These are phyloP conservation scores for Sebastes fasciatus DNA, from an alignment of 2,113 vertebrate genomes.

Conservation along the genomic window DNA sequence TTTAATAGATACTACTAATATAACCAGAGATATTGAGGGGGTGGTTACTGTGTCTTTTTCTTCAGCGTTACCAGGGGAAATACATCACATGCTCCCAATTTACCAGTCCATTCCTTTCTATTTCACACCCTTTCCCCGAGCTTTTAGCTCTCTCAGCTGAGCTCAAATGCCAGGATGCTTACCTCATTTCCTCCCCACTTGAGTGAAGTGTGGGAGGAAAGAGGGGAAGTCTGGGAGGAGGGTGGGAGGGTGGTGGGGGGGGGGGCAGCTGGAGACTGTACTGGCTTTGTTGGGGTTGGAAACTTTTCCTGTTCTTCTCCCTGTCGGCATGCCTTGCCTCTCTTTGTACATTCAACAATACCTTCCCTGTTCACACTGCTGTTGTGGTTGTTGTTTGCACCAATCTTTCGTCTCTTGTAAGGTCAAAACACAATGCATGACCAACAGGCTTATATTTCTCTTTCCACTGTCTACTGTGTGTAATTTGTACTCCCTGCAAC, in stretches of 20 bases:
- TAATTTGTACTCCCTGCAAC: neutral
- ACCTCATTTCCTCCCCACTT: constrained; percentile 70
- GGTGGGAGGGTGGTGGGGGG: constrained; percentile 21
- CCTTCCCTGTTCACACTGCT: constrained; percentile 50
- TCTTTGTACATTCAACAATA: constrained; percentile 64
- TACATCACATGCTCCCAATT: constrained; percentile 4
- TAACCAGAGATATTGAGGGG: neutral
- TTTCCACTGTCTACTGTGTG: neutral
- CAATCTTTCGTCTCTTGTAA: neutral
- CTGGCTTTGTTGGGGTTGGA: constrained; percentile 75
- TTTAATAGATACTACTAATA: neutral
- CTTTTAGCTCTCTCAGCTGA: constrained; percentile 63
- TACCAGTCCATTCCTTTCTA: constrained; percentile 18
- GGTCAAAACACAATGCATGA: neutral
- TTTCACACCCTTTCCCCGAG: constrained; percentile 54
- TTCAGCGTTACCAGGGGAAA: neutral
- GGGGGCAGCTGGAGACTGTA: constrained; percentile 63
- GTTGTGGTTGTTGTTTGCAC: constrained; percentile 19
- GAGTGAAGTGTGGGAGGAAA: constrained; percentile 50
- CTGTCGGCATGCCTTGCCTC: constrained; percentile 39
- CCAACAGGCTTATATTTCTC: neutral
- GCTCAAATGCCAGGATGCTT: constrained; percentile 71
- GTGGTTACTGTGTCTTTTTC: neutral
- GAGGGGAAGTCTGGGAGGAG: constrained; percentile 27
- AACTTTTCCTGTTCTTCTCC: constrained; percentile 67